Base-by-base conservation (phyloP, 2,888 invertebrate species). In the Megamerina dolium region DNA sequence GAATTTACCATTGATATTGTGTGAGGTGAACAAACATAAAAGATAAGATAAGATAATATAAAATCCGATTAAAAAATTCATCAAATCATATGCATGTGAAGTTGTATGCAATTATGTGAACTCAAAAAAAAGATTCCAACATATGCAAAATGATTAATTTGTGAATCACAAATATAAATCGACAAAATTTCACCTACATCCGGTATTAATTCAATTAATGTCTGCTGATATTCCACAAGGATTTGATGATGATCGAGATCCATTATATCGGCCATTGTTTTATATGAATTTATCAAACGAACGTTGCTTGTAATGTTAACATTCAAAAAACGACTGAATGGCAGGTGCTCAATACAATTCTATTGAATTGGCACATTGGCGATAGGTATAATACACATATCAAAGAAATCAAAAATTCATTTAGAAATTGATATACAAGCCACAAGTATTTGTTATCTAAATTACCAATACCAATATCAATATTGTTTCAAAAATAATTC, bases 121-220 rank as follows among this genome's bases (percentile, higher is more conserved):
- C n/a, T n/a, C n/a, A n/a, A n/a, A n/a, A n/a, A n/a, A n/a, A n/a
- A n/a, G n/a, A n/a, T n/a, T n/a, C n/a, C n/a, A n/a, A n/a, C n/a
- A n/a, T n/a, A n/a, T n/a, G n/a, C n/a, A n/a, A n/a, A n/a, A n/a
- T n/a, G n/a, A n/a, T n/a, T n/a, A n/a, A n/a, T n/a, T n/a, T n/a
- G n/a, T n/a, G n/a, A n/a, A n/a, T n/a, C n/a, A n/a, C n/a, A n/a
- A n/a, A n/a, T n/a, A n/a, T n/a, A n/a, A n/a, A n/a, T n/a, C n/a
- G n/a, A n/a, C n/a, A n/a, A n/a, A n/a, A n/a, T n/a, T n/a, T 8
- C 36, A 61, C 70, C 48, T 70, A 70, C 70, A 52, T 51, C 56
- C 43, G 66, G 68, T 38, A 70, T 49, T 37, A 63, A 35, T 44
- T 70, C 70, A 45, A 60, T 58, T 40, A 70, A 50, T 43, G 44